These are phyloP conservation scores for Diprion similis DNA, from an alignment of 1,140 invertebrate species.

Conservation along the genomic window DNA sequence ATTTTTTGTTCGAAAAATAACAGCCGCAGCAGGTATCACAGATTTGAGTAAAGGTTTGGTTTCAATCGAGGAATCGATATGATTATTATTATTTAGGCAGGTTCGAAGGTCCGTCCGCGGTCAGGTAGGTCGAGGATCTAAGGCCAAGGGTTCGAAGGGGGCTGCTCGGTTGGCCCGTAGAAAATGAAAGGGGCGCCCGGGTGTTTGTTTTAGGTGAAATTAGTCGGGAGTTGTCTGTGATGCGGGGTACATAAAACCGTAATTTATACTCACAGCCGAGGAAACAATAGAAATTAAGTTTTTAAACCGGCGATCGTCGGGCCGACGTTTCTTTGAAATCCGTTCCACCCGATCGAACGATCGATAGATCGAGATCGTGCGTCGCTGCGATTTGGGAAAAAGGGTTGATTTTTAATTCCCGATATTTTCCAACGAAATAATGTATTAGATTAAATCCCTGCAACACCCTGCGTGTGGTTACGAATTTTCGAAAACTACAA, in stretches of 20 bases:
- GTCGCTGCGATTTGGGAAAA: neutral
- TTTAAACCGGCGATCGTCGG: no score
- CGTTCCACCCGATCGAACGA: no score
- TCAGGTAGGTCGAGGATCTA: neutral
- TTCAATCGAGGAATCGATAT: constrained; percentile 2
- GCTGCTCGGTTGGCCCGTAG: no score
- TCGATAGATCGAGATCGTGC: neutral
- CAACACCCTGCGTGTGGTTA: neutral
- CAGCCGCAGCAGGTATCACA: neutral
- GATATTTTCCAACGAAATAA: neutral
- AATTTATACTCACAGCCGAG: no score
- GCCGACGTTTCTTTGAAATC: no score
- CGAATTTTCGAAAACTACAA: neutral
- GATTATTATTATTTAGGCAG: neutral
- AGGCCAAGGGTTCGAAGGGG: neutral
- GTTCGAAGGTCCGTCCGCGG: neutral
- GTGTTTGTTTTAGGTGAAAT: constrained; percentile 1
- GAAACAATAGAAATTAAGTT: no score
- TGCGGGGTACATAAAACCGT: no score
- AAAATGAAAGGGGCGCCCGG: no score
- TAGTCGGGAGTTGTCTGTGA: neutral
- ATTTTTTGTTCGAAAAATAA: neutral
- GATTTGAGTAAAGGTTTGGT: neutral
- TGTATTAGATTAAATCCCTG: neutral
- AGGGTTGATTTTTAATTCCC: constrained; percentile 13